Percentiles rank a stretch among this genome's conserved stretches.
These are phyloP conservation scores for Apodemus agrarius DNA, from an alignment of 2,797 vertebrate genomes.

Conservation along the genomic window DNA sequence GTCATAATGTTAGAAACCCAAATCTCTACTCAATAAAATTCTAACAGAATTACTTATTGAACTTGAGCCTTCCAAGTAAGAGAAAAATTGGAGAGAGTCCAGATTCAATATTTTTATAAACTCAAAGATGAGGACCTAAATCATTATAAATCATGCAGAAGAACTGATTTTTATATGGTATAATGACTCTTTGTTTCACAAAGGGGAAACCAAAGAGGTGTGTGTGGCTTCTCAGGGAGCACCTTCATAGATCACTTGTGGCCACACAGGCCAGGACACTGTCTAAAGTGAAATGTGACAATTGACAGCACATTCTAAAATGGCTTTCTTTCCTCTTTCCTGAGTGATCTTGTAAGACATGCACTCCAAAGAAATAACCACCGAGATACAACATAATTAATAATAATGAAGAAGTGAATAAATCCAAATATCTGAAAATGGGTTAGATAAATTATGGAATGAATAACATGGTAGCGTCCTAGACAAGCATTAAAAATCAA, in stretches of 20 bases:
- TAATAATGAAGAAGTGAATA: constrained; percentile 26
- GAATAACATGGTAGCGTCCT: neutral
- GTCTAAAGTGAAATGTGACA: neutral
- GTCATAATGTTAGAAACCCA: constrained; percentile 35
- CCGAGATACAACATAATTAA: neutral
- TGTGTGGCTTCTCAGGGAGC: constrained; percentile 4
- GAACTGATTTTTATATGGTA: constrained; percentile 30
- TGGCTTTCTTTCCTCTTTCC: neutral
- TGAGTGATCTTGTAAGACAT: neutral
- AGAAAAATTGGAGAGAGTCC: constrained; percentile 72
- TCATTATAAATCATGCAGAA: constrained; percentile 64
- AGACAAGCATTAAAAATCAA: neutral
- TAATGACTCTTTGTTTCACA: constrained; percentile 26
- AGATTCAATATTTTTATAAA: constrained; percentile 77
- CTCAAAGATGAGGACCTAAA: constrained; percentile 41
- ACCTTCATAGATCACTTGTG: constrained; percentile 2
- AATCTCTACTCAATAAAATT: constrained; percentile 41
- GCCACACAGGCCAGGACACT: neutral
- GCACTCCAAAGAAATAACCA: constrained; percentile 33
- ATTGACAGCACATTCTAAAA: neutral
- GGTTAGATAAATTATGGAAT: constrained; percentile 23
- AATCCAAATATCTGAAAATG: constrained; percentile 20
- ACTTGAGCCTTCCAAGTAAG: constrained; percentile 55
- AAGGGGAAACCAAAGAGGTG: neutral
- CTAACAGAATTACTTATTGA: constrained; percentile 56